Base-by-base conservation (phyloP, 1,140 invertebrate species). In the Gyrodactylus bullatarudis region DNA sequence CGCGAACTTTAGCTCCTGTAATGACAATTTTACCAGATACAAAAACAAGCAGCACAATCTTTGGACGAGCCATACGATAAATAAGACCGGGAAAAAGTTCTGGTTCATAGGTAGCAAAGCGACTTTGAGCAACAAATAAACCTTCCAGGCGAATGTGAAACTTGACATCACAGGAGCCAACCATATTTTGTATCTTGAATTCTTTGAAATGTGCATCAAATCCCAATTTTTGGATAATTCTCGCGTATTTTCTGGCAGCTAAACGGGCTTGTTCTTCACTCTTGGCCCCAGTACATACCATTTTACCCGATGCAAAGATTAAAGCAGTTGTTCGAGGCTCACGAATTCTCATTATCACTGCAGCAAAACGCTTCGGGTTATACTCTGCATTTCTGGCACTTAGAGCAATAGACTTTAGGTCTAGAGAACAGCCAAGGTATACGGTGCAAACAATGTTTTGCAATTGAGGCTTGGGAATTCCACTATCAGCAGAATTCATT, bases 101-200 rank as follows among this genome's bases (percentile, higher is more conserved):
- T 1, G 84, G 84, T 77, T 85, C 85, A 77, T 85, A 85, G 76
- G 89, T 93, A 80, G 89, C 93, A 83, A 99, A 99, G 82, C 96
- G 91, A 77, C 88, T 87, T 82, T 99, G 95, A 20, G 89, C 94
- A 22, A 97, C 83, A 70, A 95, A 91, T 70, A 99, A 84, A 73
- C 91, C 92, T 84, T 99, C 95, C 69, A 99, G 82, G 78, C 92
- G 86, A 76, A 99, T 97, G 1, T 93, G 92, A 83, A 99, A 99
- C 80, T 94, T 95, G 0, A 99, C 92, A 83, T 99, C 94, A 83
- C 92, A 97, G 78, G 90, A 96, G 19, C 92, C 95, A 68, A 99
- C 95, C 91, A 99, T 99, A 79, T 99, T 99, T 83, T 99, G 94
- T 76, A 99, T 94, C 85, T 98, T 99, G 79, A 99, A 99, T 78